A percentile compares a stretch with the other conserved stretches of the same genome.
Conservation (phyloP, 2,113 vertebrate species). For the Orthochromis malagaraziensis region DNA sequence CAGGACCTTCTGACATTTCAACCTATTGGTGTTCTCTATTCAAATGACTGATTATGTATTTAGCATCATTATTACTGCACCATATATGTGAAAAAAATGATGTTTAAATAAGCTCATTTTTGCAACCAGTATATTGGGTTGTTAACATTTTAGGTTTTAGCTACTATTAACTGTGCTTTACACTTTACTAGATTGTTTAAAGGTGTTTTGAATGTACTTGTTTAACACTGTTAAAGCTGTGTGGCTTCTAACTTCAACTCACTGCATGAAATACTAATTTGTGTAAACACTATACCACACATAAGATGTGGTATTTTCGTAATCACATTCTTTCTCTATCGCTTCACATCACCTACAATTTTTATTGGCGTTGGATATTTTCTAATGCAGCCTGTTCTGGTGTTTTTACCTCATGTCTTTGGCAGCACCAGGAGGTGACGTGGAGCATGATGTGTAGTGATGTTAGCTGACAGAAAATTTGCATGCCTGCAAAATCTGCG, state of each 20-base stretch:
- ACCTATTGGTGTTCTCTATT: not conserved
- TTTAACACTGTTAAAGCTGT: not conserved
- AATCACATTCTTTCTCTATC: not conserved
- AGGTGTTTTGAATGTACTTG: not conserved
- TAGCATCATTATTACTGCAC: not conserved
- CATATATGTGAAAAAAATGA: not conserved
- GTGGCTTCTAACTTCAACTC: not conserved
- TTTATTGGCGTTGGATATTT: not conserved
- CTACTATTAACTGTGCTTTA: not conserved
- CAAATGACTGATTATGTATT: not conserved
- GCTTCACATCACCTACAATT: not conserved
- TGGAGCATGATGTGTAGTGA: not conserved
- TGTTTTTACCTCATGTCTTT: not conserved
- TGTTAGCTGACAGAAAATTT: not conserved
- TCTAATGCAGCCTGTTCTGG: not conserved
- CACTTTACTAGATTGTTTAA: not conserved
- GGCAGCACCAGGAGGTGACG: not conserved
- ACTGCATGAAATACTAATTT: conserved; percentile 13
- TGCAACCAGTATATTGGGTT: not conserved
- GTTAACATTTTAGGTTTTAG: not conserved
- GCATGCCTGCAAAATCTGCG: not conserved
- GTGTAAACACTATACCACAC: not conserved
- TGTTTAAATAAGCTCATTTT: not conserved
- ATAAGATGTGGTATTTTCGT: not conserved
- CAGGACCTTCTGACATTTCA: not conserved